phyloP scores from a whole-genome alignment of 92 coral and sea anemone genomes.

The Zoanthus sansibaricus region DNA sequence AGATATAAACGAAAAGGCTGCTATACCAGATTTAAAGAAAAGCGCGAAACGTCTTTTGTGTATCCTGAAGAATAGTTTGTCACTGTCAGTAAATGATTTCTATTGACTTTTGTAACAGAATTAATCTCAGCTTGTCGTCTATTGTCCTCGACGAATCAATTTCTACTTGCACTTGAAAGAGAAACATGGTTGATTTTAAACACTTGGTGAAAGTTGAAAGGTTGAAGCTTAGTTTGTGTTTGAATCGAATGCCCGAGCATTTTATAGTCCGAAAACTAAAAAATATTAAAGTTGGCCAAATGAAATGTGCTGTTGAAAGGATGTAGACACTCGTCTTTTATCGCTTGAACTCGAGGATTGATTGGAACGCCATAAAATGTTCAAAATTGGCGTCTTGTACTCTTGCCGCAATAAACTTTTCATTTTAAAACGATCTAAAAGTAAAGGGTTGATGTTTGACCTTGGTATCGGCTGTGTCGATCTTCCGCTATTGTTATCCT shows the following conservation, averaged over 20 bases:
- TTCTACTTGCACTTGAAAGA: not conserved
- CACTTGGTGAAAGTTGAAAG: not conserved
- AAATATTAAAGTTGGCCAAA: not conserved
- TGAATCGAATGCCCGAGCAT: not conserved
- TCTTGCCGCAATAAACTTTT: not conserved
- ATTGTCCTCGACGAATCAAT: not conserved
- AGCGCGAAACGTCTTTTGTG: too few species aligned
- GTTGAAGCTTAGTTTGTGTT: not conserved
- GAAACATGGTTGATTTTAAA: not conserved
- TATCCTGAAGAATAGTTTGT: too few species aligned
- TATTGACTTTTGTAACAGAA: too few species aligned
- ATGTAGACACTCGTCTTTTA: not conserved
- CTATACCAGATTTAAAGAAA: too few species aligned
- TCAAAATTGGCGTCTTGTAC: not conserved
- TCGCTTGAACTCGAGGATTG: slow-evolving; percentile 25
- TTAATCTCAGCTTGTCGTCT: not conserved
- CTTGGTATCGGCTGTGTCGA: not conserved
- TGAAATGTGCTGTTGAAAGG: not conserved
- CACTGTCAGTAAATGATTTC: not conserved
- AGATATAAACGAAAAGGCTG: too few species aligned
- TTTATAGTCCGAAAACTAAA: not conserved
- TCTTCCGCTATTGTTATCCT: too few species aligned
- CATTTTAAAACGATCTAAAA: not conserved
- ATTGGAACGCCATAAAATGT: not conserved
- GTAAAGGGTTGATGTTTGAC: slow-evolving; percentile 6